These are phyloP conservation scores for Silurus glanis DNA, from an alignment of 2,113 vertebrate species.

Conservation along the genomic window DNA sequence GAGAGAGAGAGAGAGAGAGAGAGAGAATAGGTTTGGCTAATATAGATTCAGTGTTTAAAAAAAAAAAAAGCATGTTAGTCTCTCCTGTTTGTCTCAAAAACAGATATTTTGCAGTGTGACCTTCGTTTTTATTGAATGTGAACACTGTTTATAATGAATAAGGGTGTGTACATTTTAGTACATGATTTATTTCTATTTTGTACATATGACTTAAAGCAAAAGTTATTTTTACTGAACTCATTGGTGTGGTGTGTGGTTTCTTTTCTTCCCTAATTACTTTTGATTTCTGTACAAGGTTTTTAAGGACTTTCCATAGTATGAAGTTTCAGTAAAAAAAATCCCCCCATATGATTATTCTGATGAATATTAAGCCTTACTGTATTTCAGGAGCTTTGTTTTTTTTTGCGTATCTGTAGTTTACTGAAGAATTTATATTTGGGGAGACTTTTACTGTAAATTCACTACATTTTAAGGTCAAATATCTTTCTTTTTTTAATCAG, in stretches of 20 bases:
- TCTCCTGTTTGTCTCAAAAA: slow-evolving; percentile 67
- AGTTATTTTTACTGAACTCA: slow-evolving; percentile 76
- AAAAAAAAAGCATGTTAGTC: slow-evolving; percentile 60
- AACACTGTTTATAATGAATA: slow-evolving; percentile 70
- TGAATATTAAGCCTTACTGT: too few relatives aligned
- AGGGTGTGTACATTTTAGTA: slow-evolving; percentile 82
- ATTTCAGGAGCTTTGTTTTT: too few relatives aligned
- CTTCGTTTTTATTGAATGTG: slow-evolving; percentile 71
- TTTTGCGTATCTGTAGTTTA: too few relatives aligned
- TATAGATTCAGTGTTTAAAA: slow-evolving; percentile 52
- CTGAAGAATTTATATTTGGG: too few relatives aligned
- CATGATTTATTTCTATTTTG: slow-evolving; percentile 82
- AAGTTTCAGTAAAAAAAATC: too few relatives aligned
- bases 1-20: slow-evolving; percentile 3
- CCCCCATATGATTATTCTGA: too few relatives aligned
- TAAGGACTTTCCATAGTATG: neutral
- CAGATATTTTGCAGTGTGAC: slow-evolving; percentile 69
- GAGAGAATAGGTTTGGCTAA: slow-evolving; percentile 49
- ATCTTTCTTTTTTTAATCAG: too few relatives aligned
- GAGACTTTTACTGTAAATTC: too few relatives aligned
- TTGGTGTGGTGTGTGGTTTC: slow-evolving; percentile 25
- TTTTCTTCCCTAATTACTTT: neutral
- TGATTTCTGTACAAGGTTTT: neutral
- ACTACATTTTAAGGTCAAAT: too few relatives aligned
- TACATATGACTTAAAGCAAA: slow-evolving; percentile 77